These are phyloP conservation scores for Gobionotothen gibberifrons DNA, from an alignment of 2,797 vertebrate species.

Conservation along the genomic window DNA sequence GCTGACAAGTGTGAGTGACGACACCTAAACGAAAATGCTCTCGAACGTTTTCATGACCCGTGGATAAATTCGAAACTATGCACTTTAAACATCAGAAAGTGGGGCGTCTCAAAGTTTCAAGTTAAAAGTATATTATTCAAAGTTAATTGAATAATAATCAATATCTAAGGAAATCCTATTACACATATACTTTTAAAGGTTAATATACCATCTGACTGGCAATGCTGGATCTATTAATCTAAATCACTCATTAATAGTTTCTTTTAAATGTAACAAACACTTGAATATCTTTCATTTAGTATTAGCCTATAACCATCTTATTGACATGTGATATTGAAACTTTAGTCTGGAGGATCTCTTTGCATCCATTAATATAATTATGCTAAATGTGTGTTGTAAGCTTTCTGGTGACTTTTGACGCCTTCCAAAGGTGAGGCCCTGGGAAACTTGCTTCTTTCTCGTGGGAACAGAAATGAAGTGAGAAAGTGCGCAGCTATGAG, in stretches of 20 bases:
- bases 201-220: neutral
- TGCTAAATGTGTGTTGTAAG: neutral
- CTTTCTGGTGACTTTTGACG: neutral
- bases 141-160: no score
- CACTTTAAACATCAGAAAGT: neutral
- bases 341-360: neutral
- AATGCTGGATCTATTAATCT: neutral
- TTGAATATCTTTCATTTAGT: no score
- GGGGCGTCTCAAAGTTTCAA: neutral
- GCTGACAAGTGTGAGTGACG: conserved; percentile 64
- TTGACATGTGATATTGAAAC: neutral
- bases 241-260: no score
- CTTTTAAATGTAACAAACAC: no score
- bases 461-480: conserved; percentile 76
- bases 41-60: conserved; percentile 12
- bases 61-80: neutral
- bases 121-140: no score
- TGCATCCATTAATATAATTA: neutral
- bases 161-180: neutral
- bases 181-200: neutral
- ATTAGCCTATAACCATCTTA: no score
- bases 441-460: conserved; percentile 64
- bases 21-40: conserved; percentile 1
- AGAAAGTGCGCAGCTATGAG: conserved; percentile 56
- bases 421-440: conserved; percentile 58